These are phyloP conservation scores for Haliclona indistincta DNA, from an alignment of 37 sponge, comb jelly and placozoan genomes.

Conservation along the genomic window DNA sequence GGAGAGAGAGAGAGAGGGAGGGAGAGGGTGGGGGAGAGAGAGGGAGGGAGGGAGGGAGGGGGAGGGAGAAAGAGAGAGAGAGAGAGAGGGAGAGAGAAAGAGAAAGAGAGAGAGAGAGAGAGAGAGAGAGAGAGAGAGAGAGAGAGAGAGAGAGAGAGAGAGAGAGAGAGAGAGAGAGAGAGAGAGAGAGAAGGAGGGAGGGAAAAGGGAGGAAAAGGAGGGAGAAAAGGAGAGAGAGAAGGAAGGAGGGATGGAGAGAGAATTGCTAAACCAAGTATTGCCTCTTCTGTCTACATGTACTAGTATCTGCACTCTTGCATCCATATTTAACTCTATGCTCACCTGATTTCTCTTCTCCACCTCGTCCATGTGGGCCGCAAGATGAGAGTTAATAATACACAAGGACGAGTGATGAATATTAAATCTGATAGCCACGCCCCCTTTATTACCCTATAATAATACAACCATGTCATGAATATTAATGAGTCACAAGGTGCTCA, in stretches of 20 bases:
- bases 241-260: no score
- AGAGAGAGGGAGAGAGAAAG: neutral
- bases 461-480: neutral
- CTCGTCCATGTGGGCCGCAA: conserved; percentile 85
- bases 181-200: no score
- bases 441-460: conserved; percentile 77
- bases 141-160: conserved; percentile 6
- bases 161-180: neutral
- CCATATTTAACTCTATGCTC: neutral
- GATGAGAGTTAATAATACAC: conserved; percentile 86
- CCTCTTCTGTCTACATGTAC: no score
- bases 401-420: conserved; percentile 80
- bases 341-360: conserved; percentile 90
- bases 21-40: no score
- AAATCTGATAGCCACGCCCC: conserved; percentile 85
- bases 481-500: conserved; percentile 27
- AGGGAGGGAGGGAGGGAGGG: no score
- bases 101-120: conserved; percentile 11
- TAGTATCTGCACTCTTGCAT: no score
- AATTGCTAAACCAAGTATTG: no score
- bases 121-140: neutral
- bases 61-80: neutral
- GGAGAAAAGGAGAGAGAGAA: no score
- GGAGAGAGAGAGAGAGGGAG: no score
- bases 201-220: no score